Percentiles rank a stretch among this genome's conserved stretches.
These are phyloP conservation scores for Phaenicophaeus curvirostris DNA, from an alignment of 2,797 vertebrate genomes.

Conservation along the genomic window DNA sequence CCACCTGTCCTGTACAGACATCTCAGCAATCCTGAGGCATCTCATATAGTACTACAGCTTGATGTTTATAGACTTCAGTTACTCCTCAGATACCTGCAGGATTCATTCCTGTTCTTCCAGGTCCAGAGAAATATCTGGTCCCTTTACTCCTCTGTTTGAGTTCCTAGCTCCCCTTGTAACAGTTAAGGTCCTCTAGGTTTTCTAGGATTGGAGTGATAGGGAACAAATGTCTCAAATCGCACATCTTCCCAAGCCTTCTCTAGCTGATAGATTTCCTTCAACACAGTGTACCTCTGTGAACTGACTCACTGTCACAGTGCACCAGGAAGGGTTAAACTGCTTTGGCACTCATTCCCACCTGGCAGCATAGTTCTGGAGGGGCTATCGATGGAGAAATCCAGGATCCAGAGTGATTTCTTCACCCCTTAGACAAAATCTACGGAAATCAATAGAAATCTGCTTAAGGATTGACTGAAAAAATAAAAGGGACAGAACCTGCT, in stretches of 20 bases:
- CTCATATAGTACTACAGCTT: not conserved
- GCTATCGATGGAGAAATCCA: not conserved
- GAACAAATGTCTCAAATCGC: not conserved
- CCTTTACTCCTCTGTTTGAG: not conserved
- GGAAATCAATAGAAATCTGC: not conserved
- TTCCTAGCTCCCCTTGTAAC: not conserved
- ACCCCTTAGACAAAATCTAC: not conserved
- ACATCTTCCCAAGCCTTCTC: not conserved
- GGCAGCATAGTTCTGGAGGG: not conserved
- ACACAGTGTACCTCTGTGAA: not conserved
- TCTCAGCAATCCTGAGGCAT: not conserved
- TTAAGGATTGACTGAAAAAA: not conserved
- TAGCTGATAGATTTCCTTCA: not conserved
- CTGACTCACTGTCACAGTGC: accelerated
- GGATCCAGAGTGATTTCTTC: not conserved
- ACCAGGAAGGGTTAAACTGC: not conserved
- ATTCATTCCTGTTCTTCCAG: not conserved
- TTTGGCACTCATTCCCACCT: not conserved
- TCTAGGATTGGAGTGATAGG: not conserved
- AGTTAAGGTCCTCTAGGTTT: not conserved
- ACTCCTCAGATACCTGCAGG: not conserved
- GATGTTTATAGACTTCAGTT: not conserved
- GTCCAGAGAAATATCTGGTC: not conserved
- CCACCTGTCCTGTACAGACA: not conserved
- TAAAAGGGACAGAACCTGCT: not conserved